A percentile compares a stretch with the other conserved stretches of the same genome.
phyloP scores from a whole-genome alignment of 2,797 vertebrate genomes.

The Catharus ustulatus region DNA sequence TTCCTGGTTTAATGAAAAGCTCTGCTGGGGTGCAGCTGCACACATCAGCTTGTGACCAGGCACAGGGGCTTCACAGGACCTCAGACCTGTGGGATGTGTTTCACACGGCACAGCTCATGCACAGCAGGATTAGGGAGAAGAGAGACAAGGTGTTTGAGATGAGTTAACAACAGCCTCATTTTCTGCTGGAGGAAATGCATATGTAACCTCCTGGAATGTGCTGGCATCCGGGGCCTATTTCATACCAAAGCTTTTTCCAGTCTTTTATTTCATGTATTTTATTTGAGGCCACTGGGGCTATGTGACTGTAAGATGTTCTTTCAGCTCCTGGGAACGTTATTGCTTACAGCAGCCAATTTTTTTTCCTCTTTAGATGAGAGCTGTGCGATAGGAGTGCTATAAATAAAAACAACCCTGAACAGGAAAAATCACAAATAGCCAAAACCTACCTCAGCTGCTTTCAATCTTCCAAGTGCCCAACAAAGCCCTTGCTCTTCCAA shows the following conservation, averaged over 20 bases:
- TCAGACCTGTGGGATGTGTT: neutral
- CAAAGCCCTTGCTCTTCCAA: neutral
- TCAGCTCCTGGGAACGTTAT: neutral
- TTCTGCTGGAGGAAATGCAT: neutral
- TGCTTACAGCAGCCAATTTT: neutral
- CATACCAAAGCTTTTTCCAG: neutral
- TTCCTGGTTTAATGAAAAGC: neutral
- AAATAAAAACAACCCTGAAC: neutral
- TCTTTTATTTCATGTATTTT: neutral
- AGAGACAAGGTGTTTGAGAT: neutral
- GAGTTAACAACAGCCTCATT: neutral
- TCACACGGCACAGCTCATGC: neutral
- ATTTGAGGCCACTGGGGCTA: neutral
- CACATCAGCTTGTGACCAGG: neutral
- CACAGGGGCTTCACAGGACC: neutral
- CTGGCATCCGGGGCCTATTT: neutral
- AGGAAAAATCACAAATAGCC: neutral
- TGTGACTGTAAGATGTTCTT: neutral
- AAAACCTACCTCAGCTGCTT: neutral
- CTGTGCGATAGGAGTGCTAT: neutral
- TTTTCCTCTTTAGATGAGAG: neutral
- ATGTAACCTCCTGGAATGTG: neutral
- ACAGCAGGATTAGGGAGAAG: neutral
- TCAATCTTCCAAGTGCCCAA: neutral
- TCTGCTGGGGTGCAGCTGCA: neutral